Percentiles rank a stretch among this genome's conserved stretches.
Evolutionary conservation across 2,797 vertebrate genomes (phyloP).

Genomic region (Pseudochirops cupreus): DNA sequence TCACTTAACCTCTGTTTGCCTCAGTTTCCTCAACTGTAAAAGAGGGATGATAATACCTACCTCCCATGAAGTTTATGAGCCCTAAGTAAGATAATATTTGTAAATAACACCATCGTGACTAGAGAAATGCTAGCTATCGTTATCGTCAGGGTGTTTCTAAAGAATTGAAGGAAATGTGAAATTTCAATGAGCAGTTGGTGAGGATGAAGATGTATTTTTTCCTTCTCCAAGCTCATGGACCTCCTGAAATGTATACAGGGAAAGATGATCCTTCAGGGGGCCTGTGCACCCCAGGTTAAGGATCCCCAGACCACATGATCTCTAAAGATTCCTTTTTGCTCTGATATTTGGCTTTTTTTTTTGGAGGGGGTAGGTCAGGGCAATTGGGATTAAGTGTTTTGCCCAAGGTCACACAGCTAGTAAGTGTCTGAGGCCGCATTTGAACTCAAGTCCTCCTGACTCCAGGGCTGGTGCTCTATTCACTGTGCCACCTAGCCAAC

Average conservation of each 20-base stretch:
- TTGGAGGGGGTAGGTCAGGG: too few species aligned
- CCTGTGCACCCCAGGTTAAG: background rate
- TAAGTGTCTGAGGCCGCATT: too few species aligned
- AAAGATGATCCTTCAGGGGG: background rate
- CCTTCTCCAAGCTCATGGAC: background rate
- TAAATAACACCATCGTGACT: background rate
- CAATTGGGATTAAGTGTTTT: too few species aligned
- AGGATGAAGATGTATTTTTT: background rate
- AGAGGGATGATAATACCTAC: background rate
- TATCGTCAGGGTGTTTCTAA: background rate
- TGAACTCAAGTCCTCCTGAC: too few species aligned
- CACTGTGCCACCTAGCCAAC: too few species aligned
- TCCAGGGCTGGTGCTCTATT: too few species aligned
- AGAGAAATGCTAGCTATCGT: background rate
- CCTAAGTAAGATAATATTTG: background rate
- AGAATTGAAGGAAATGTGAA: background rate
- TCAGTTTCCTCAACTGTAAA: background rate
- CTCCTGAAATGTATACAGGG: background rate
- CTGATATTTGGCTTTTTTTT: too few species aligned
- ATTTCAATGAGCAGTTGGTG: background rate
- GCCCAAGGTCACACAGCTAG: too few species aligned
- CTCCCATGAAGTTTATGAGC: background rate
- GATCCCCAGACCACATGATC: background rate
- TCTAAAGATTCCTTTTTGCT: background rate
- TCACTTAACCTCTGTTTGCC: background rate